Evolutionary conservation across 2,113 vertebrate species (phyloP), one percentile per base, ranked within the genome.

Genomic region (Sardina pilchardus): DNA sequence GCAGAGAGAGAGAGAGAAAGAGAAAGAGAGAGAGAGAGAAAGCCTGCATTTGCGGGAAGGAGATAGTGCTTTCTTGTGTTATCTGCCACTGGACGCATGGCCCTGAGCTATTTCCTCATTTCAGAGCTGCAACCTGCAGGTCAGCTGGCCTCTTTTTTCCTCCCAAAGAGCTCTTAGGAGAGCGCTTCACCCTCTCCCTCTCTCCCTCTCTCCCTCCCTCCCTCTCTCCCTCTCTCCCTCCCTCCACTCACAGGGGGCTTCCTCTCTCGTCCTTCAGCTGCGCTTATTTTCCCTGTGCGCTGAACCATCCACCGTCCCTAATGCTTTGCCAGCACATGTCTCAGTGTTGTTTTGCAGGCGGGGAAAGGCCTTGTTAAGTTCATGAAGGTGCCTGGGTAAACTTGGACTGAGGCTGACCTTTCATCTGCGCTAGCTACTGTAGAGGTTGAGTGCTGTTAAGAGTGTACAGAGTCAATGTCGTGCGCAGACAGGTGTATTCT

Each of bases 41-140:
- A 67, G n/a, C 1, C n/a, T 30, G 63, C 5, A 30, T 50, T 93
- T 95, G 93, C 71, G 90, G 83, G 87, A 89, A 90, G 84, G 86
- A 93, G 94, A 95, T 94, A 95, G 92, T 94, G 94, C 92, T 89
- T 94, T 94, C 91, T 94, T 90, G 87, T 94, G 95, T 94, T 94
- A 93, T 94, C 94, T 93, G 91, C 91, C 89, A 87, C 90, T 48
- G 90, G 89, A 91, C 91, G 90, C 86, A 90, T 86, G 89, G 83
- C 92, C 93, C 91, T 91, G 81, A 91, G 91, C 91, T 92, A 91
- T 95, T 95, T 93, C 91, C 93, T 93, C 93, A 94, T 95, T 94
- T 91, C 91, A 91, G 91, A 91, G 91, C 93, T 93, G 92, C 93
- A 93, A 93, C 94, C 94, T 90, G 89, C 89, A 90, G 90, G 91